Conservation (phyloP, 1,140 invertebrate species). For the Vollenhovia emeryi region DNA sequence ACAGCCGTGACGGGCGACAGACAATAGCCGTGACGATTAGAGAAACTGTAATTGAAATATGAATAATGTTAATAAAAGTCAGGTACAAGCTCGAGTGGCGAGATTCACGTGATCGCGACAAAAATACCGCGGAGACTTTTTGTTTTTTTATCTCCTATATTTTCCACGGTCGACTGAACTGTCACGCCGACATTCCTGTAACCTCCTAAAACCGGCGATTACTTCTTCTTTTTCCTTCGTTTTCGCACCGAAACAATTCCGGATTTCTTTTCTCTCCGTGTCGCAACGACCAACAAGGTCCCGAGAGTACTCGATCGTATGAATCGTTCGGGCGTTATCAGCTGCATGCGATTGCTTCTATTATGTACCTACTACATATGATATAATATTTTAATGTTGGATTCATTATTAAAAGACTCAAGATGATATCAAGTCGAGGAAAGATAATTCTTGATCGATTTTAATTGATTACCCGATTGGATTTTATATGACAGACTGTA, state of each 20-base stretch:
- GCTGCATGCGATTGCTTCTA: background rate
- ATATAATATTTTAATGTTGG: background rate
- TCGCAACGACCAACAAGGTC: background rate
- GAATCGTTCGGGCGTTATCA: background rate
- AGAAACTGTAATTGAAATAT: conserved; percentile 16
- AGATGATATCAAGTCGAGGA: background rate
- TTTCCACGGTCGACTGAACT: conserved; percentile 1
- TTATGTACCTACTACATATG: background rate
- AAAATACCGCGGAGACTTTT: background rate
- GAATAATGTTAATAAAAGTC: background rate
- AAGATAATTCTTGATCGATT: background rate
- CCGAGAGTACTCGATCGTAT: background rate
- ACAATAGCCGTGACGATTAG: background rate
- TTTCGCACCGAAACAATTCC: background rate
- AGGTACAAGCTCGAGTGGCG: background rate
- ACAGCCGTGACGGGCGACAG: background rate
- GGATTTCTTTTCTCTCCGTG: background rate
- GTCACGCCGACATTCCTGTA: background rate
- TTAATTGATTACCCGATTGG: background rate
- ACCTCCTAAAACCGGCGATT: background rate
- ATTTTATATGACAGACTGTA: background rate
- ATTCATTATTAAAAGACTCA: background rate
- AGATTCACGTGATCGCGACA: background rate
- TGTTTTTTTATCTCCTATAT: background rate
- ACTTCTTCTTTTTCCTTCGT: background rate